Conservation (phyloP, 2,888 invertebrate genomes). For the Danaus chrysippus region DNA sequence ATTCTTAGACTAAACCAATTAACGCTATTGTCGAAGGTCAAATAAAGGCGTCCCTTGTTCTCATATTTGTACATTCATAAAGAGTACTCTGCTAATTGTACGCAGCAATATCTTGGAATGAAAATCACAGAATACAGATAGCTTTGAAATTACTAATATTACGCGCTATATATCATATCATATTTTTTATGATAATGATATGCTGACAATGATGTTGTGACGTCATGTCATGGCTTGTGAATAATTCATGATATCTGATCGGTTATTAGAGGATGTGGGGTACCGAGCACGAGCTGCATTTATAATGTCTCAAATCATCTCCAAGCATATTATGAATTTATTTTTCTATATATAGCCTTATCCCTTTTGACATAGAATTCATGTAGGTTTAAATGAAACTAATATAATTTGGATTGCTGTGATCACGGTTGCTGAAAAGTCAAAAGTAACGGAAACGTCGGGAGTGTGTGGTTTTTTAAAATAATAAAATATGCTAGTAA, state of each 20-base stretch:
- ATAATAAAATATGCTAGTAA: too few relatives aligned
- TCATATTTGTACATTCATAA: constrained; percentile 62
- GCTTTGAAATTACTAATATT: neutral
- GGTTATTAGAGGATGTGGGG: constrained; percentile 63
- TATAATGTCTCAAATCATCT: constrained; percentile 60
- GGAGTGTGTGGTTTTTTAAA: too few relatives aligned
- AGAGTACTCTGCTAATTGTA: constrained; percentile 46
- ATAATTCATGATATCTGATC: constrained; percentile 67
- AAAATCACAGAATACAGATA: neutral
- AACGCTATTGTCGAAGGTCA: constrained; percentile 63
- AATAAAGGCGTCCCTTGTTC: constrained; percentile 68
- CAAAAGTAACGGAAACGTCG: too few relatives aligned
- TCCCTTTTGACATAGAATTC: neutral
- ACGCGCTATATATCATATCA: constrained; percentile 2
- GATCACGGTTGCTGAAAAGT: too few relatives aligned
- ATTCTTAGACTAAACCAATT: constrained; percentile 63
- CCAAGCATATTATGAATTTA: constrained; percentile 27
- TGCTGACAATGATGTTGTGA: constrained; percentile 53
- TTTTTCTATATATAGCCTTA: neutral
- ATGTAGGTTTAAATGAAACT: too few relatives aligned
- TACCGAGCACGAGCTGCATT: constrained; percentile 75
- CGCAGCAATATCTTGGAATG: neutral
- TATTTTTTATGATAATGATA: constrained; percentile 7
- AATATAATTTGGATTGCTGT: too few relatives aligned
- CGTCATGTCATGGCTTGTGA: constrained; percentile 55